Base-by-base conservation (phyloP, 2,113 vertebrate genomes). In the Sprattus sprattus region DNA sequence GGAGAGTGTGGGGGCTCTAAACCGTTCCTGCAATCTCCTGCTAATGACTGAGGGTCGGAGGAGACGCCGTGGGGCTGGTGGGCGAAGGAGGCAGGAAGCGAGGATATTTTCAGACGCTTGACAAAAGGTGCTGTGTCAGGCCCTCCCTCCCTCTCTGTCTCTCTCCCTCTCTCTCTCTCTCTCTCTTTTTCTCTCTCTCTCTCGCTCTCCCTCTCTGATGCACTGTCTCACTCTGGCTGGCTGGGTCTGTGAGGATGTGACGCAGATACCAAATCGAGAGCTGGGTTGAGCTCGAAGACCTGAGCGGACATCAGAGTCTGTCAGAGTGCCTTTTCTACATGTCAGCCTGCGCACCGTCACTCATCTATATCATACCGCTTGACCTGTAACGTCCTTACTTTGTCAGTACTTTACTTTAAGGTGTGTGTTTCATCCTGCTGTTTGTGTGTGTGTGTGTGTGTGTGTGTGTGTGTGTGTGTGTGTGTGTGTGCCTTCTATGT, bases 51-150 rank as follows among this genome's bases (percentile, higher is more conserved):
- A 75, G 57, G 84, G 84, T 75, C 13, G 2, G 54, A 18, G 46
- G 82, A 87, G 64, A 50, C 57, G 75, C 22, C 7, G 49, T 22
- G 83, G 28, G 46, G 83, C 82, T 85, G 71, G 28, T 45, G 50
- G 86, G 90, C 28, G 20, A 18, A 13, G 81, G 44, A 85, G 85
- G 85, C 32, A 54, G 6, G 25, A 78, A 78, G 71, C 4, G 28
- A 16, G 44, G 32, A 82, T 84, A 49, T 88, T 89, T 78, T 84
- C 49, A 91, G 44, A 67, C 47, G 39, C 87, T 85, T 82, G 11
- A 86, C 81, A 83, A 52, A 84, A 64, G 46, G 28, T 82, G 81
- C 87, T 82, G 84, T 86, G 85, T 86, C 84, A 82, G 84, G 50
- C 44, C 45, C 44, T 80, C 78, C 67, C 46, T 50, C 46, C 18